Conservation (phyloP, 2,797 vertebrate genomes). For the Schizopygopsis pylzovi region DNA sequence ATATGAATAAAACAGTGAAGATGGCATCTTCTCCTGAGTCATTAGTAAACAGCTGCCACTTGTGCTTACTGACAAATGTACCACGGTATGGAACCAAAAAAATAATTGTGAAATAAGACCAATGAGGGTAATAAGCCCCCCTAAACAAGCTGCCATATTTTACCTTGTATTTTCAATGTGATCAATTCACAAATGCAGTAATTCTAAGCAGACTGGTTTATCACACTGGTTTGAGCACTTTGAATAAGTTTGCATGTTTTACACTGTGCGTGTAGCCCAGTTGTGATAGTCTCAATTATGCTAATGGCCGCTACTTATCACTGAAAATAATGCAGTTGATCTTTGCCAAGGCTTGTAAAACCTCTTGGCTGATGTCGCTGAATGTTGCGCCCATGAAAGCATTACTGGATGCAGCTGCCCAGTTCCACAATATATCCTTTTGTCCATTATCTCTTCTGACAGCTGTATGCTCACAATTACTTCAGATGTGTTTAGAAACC, state of each 20-base stretch:
- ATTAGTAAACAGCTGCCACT: not conserved
- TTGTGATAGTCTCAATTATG: constrained; percentile 8
- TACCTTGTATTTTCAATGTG: not conserved
- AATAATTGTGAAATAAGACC: not conserved
- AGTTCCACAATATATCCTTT: constrained; percentile 5
- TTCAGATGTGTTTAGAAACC: constrained; percentile 22
- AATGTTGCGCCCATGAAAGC: not conserved
- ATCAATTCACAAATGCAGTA: not conserved
- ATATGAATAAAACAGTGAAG: constrained; percentile 24
- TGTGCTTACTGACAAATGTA: not conserved
- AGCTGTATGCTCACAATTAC: constrained; percentile 21
- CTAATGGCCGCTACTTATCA: not conserved
- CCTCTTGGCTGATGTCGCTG: constrained; percentile 14
- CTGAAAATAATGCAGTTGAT: constrained; percentile 17
- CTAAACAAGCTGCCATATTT: not conserved
- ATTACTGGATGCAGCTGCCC: not conserved
- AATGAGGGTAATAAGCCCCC: not conserved
- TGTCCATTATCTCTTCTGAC: constrained; percentile 21
- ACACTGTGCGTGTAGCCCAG: not conserved
- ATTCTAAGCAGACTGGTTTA: constrained; percentile 5
- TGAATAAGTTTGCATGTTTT: constrained; percentile 26
- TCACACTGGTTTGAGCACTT: not conserved
- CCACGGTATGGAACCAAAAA: not conserved
- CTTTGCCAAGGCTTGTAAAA: constrained; percentile 37
- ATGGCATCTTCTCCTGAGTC: not conserved